Percentiles rank a stretch among this genome's conserved stretches.
phyloP scores from a whole-genome alignment of 2,113 vertebrate genomes.

The Myiagra hebetior region DNA sequence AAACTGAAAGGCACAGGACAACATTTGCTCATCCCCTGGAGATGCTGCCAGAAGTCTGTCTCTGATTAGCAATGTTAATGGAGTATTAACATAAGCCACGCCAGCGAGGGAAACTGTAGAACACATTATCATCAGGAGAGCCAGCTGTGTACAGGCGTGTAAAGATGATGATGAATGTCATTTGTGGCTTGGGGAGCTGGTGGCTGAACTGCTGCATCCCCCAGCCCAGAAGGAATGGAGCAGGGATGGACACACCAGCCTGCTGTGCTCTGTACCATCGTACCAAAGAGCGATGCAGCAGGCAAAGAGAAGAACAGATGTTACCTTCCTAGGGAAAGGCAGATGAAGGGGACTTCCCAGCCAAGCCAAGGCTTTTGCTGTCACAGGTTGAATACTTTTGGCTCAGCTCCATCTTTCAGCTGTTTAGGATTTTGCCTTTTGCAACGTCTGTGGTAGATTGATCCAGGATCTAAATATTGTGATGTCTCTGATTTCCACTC shows the following conservation, averaged over 20 bases:
- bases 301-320: slow-evolving; percentile 6
- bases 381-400: neutral
- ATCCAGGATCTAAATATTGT: neutral
- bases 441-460: neutral
- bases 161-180: slow-evolving; percentile 52
- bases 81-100: slow-evolving; percentile 62
- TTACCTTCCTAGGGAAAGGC: neutral
- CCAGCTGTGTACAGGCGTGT: slow-evolving; percentile 56
- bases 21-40: slow-evolving; percentile 60
- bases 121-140: slow-evolving; percentile 60
- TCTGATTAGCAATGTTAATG: slow-evolving; percentile 68
- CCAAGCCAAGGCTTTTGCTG: neutral
- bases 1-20: slow-evolving; percentile 62
- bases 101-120: slow-evolving; percentile 63
- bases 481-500: neutral
- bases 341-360: neutral
- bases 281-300: neutral
- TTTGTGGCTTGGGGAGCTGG: neutral
- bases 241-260: neutral
- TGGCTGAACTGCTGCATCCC: slow-evolving; percentile 13
- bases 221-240: neutral
- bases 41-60: slow-evolving; percentile 62
- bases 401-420: neutral
- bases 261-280: neutral
- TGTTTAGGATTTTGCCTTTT: slow-evolving; percentile 2